A percentile compares a stretch with the other conserved stretches of the same genome.
Evolutionary conservation across 2,888 invertebrate genomes (phyloP).

Genomic region (Cyaniris semiargus): DNA sequence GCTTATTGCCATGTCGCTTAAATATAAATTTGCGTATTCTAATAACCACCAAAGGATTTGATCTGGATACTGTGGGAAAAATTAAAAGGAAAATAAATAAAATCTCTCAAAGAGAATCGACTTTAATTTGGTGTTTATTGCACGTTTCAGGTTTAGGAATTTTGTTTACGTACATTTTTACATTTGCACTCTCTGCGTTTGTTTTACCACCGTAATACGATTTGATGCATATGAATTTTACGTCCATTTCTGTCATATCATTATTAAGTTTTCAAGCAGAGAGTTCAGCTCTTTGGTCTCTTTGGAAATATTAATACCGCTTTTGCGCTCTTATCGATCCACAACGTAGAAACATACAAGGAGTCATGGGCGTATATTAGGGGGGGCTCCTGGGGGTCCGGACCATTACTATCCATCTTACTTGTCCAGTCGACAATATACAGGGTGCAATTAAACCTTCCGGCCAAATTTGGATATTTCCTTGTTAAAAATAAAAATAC

Average conservation of each 20-base stretch:
- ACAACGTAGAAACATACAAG: neutral
- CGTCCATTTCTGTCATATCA: neutral
- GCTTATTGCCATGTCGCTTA: constrained; percentile 37
- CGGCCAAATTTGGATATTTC: too few relatives aligned
- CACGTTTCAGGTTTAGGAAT: constrained; percentile 23
- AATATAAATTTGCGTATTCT: constrained; percentile 14
- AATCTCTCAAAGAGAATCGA: constrained; percentile 31
- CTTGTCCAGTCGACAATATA: too few relatives aligned
- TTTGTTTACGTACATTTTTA: constrained; percentile 17
- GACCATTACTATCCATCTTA: too few relatives aligned
- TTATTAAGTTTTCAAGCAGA: neutral
- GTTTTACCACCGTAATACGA: neutral
- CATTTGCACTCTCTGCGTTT: constrained; percentile 1
- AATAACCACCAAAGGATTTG: constrained; percentile 36
- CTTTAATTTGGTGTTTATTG: constrained; percentile 37
- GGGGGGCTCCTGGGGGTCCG: too few relatives aligned
- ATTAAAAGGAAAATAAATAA: constrained; percentile 25
- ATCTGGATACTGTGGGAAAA: constrained; percentile 29
- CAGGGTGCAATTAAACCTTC: too few relatives aligned
- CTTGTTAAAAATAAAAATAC: too few relatives aligned
- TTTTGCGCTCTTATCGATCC: neutral
- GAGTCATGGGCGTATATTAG: too few relatives aligned
- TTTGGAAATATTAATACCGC: neutral
- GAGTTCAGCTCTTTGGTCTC: neutral
- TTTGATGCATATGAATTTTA: constrained; percentile 19